These are phyloP conservation scores for Rhogogaster chlorosoma DNA, from an alignment of 2,888 invertebrate species.

Conservation along the genomic window DNA sequence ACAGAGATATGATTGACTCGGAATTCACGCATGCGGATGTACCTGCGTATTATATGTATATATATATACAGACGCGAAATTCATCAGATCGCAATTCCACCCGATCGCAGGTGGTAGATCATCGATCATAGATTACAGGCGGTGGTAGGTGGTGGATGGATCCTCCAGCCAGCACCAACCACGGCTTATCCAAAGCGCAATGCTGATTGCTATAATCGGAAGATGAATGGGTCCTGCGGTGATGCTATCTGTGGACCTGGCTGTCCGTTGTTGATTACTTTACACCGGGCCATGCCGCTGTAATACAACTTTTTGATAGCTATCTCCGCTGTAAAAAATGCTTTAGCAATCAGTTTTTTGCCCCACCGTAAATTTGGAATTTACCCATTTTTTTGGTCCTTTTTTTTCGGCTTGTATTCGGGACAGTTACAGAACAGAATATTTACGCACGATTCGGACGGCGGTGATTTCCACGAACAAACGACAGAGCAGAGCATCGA, in stretches of 20 bases:
- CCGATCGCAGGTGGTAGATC: conserved; percentile 9
- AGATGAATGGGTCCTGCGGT: conserved; percentile 44
- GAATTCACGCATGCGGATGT: not conserved
- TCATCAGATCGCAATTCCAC: not conserved
- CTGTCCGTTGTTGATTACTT: conserved; percentile 27
- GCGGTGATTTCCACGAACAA: too few species aligned
- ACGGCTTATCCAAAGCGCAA: conserved; percentile 40
- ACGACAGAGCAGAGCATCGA: too few species aligned
- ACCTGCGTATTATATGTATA: not conserved
- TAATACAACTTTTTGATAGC: conserved; percentile 1
- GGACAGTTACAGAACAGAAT: not conserved
- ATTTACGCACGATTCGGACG: not conserved
- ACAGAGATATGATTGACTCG: not conserved
- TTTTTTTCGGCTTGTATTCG: not conserved
- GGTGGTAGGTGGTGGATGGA: conserved; percentile 4
- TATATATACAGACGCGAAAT: not conserved
- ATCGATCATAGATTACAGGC: conserved; percentile 28
- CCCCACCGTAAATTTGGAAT: not conserved
- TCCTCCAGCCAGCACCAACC: conserved; percentile 13
- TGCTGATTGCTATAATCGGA: conserved; percentile 44
- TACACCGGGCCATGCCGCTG: not conserved
- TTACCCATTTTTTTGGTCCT: not conserved
- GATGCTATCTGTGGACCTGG: conserved; percentile 26
- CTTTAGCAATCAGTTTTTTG: not conserved
- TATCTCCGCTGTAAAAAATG: not conserved